Base-by-base conservation (phyloP, 2,113 vertebrate genomes). In the Microtus ochrogaster region DNA sequence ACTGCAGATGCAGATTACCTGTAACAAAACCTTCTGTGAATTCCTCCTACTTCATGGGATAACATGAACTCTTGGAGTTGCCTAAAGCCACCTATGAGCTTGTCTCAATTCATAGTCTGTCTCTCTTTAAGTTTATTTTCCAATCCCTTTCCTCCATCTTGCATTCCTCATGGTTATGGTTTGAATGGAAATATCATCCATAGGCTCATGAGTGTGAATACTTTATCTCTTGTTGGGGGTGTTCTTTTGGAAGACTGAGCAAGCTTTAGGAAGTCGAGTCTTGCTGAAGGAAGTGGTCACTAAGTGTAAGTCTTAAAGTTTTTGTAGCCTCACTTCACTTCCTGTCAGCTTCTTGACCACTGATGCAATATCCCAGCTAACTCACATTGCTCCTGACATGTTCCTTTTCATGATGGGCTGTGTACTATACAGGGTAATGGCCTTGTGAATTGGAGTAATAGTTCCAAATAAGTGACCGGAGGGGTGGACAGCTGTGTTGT, bases 111-210 rank as follows among this genome's bases (percentile, higher is more conserved):
- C 55, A 17, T 3, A 16, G 28, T 81, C 49, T 85, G 1, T n/a
- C 65, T 55, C 65, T 55, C 65, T 81, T 74, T 63, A 65, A 86
- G 89, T 39, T 65, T 41, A 10, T 11, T 14, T 72, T 65, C 11
- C 22, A 33, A n/a, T 24, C 39, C 65, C 33, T 5, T 26, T 7
- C 9, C 0, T n/a, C 36, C 8, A 1, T n/a, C 6, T 6, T 58
- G 0, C 4, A 0, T 11, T 52, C 10, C 52, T 81, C 28, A 24
- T 88, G 73, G 19, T 82, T 41, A 24, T 8, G 26, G 7, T 44
- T 84, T 44, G 8, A 66, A 84, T 84, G 3, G 44, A 41, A 47
- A 47, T 21, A 47, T 65, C 41, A 30, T 47, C 28, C 1, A 7
- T 21, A 33, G 41, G 14, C 13, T 66, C 83, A 21, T 47, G 41